phyloP scores from a whole-genome alignment of 2,113 vertebrate genomes.

The Eublepharis macularius region DNA sequence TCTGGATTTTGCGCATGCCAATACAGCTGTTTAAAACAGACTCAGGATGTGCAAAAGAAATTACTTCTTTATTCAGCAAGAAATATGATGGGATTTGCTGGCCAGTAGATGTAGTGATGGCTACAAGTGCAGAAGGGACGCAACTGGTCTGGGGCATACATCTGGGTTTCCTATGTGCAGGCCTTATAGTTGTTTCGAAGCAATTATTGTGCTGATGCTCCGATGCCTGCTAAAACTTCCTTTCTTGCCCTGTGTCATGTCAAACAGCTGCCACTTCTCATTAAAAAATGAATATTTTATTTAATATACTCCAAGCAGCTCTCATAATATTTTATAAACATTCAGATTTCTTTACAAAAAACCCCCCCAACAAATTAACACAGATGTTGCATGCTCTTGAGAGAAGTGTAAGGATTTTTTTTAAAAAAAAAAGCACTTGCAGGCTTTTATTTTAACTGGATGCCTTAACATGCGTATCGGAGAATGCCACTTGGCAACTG shows the following conservation, averaged over 20 bases:
- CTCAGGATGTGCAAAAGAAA: no score
- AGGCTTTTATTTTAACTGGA: conserved; percentile 6
- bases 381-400: conserved; percentile 33
- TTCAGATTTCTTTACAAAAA: conserved; percentile 49
- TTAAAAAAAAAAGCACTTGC: conserved; percentile 27
- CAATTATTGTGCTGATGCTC: conserved; percentile 6
- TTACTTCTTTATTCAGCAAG: no score
- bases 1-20: no score
- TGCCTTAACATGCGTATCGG: fast-evolving
- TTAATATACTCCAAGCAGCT: conserved; percentile 44
- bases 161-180: no score
- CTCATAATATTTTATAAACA: conserved; percentile 63
- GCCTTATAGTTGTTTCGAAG: background rate
- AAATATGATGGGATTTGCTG: no score
- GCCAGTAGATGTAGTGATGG: no score
- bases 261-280: conserved; percentile 55
- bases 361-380: conserved; percentile 25
- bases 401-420: conserved; percentile 18
- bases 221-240: conserved; percentile 18
- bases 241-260: conserved; percentile 37
- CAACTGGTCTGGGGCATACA: no score
- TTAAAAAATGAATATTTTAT: conserved; percentile 54
- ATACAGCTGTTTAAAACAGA: no score
- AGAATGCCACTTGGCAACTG: background rate
- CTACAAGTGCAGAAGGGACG: no score